Evolutionary conservation across 2,797 vertebrate species (phyloP).

Genomic region (Sitta carolinensis): DNA sequence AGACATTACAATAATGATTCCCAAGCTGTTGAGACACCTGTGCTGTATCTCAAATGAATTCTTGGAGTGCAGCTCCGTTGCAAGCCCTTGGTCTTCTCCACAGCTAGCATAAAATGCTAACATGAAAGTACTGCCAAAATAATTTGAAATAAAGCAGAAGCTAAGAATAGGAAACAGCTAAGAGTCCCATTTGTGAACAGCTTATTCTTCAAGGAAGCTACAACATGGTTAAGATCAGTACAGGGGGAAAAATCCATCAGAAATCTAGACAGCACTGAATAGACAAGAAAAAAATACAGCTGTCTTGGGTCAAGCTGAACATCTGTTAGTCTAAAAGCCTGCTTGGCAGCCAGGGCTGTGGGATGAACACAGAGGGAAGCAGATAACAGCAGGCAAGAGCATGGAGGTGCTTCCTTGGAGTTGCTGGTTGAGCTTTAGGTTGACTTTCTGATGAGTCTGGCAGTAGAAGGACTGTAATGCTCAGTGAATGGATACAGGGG

Average conservation of each 20-base stretch:
- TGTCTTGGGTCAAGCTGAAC: not conserved
- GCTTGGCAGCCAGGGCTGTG: not conserved
- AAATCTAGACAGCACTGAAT: not conserved
- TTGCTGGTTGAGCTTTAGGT: not conserved
- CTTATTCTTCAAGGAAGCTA: not conserved
- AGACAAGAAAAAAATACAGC: not conserved
- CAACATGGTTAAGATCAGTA: not conserved
- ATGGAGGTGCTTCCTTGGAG: not conserved
- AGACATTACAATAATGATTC: not conserved
- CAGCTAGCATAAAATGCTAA: not conserved
- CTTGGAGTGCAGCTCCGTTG: not conserved
- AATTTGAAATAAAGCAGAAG: constrained; percentile 31
- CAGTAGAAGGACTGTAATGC: not conserved
- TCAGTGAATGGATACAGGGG: fast-evolving
- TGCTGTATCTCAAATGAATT: constrained; percentile 9
- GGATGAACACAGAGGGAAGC: not conserved
- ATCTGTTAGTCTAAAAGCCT: not conserved
- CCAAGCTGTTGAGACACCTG: not conserved
- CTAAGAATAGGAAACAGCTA: not conserved
- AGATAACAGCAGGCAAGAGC: not conserved
- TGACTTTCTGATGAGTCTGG: not conserved
- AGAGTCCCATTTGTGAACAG: not conserved
- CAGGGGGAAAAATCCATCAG: not conserved
- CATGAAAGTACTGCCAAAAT: constrained; percentile 28
- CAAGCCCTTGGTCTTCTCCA: not conserved